Percentiles rank a stretch among this genome's conserved stretches.
Conservation (phyloP, 2,888 invertebrate genomes). For the Drosophila anomalipes region DNA sequence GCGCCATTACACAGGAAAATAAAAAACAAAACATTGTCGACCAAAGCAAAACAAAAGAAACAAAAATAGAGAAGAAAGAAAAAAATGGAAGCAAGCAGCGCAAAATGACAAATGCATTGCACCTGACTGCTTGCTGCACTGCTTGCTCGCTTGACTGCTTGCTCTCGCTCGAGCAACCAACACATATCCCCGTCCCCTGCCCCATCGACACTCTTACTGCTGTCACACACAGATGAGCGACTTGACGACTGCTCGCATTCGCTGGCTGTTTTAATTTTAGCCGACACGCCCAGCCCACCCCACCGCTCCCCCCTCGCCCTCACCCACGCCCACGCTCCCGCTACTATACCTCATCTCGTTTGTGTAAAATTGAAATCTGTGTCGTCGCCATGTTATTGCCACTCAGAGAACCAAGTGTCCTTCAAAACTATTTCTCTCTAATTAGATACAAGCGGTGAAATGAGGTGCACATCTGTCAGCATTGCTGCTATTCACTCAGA, state of each 20-base stretch:
- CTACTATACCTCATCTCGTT: background rate
- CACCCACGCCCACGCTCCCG: no score
- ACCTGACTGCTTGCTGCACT: conserved; percentile 45
- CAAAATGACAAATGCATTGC: conserved; percentile 44
- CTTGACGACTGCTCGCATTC: conserved; percentile 21
- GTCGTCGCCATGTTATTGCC: conserved; percentile 63
- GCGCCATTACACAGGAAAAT: conserved; percentile 68
- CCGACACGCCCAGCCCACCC: conserved; percentile 3
- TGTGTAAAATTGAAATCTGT: conserved; percentile 46
- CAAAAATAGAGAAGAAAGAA: conserved; percentile 13
- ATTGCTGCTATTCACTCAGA: conserved; percentile 1
- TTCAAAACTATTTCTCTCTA: conserved; percentile 82
- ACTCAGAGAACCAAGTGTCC: conserved; percentile 72
- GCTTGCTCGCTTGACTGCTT: conserved; percentile 47
- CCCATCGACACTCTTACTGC: background rate
- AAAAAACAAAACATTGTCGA: conserved; percentile 10
- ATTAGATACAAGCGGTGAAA: conserved; percentile 78
- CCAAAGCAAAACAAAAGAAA: conserved; percentile 21
- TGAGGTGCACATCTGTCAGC: conserved; percentile 47
- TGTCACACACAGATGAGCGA: conserved; percentile 21
- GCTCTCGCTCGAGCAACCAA: background rate
- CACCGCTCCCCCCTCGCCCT: background rate
- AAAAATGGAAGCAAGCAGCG: conserved; percentile 17
- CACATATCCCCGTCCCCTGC: background rate
- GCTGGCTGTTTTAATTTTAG: conserved; percentile 47